Evolutionary conservation across 2,113 vertebrate species (phyloP).

Genomic region (Myrmecophaga tridactyla): DNA sequence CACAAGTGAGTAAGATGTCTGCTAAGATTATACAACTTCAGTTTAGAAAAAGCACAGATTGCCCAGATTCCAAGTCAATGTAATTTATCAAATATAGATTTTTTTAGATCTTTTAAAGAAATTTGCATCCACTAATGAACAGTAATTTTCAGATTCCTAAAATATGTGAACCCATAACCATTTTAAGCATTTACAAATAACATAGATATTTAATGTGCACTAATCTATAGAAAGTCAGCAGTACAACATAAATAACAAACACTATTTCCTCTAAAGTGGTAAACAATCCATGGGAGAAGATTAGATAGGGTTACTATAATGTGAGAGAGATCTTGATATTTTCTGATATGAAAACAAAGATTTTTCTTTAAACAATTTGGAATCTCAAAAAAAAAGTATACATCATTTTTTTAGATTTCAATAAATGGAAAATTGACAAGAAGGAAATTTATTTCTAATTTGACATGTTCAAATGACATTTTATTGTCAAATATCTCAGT

Average conservation of each 20-base stretch:
- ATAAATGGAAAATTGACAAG: neutral
- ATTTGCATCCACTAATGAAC: neutral
- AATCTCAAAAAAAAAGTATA: neutral
- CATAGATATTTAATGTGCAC: neutral
- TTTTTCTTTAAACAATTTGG: neutral
- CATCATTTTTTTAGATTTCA: neutral
- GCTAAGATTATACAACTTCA: neutral
- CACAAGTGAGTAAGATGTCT: neutral
- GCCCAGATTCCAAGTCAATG: neutral
- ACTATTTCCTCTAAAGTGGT: neutral
- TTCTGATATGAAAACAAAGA: neutral
- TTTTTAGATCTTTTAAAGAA: neutral
- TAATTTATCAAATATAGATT: neutral
- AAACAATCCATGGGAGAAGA: neutral
- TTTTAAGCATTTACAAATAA: neutral
- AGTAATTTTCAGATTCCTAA: neutral
- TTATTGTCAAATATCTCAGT: neutral
- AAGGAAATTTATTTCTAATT: neutral
- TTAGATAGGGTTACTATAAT: neutral
- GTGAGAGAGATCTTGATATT: neutral
- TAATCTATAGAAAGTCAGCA: neutral
- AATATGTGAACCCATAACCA: neutral
- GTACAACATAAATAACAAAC: neutral
- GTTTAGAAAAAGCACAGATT: neutral
- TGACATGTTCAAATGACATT: neutral